These are phyloP conservation scores for Scartelaos histophorus DNA, from an alignment of 2,113 vertebrate species.

Conservation along the genomic window DNA sequence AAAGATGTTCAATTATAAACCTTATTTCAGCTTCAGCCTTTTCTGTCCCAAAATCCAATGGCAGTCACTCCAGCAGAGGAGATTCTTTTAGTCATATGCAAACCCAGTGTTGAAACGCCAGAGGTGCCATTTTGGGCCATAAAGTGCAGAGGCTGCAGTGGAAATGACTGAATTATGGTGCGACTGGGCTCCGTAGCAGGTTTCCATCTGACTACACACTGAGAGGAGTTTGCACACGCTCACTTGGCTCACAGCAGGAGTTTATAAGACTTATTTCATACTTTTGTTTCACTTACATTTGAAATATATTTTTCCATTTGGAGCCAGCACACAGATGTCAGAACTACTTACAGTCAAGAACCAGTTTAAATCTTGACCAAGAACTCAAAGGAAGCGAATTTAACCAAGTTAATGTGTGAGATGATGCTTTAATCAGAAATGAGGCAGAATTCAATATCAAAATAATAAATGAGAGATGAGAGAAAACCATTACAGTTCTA, in stretches of 20 bases:
- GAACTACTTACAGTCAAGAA: background rate
- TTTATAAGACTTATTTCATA: slow-evolving; percentile 4
- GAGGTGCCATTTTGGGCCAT: slow-evolving; percentile 7
- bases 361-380: background rate
- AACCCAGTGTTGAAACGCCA: slow-evolving; percentile 10
- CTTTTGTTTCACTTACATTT: slow-evolving; percentile 3
- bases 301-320: slow-evolving; percentile 4
- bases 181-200: slow-evolving; percentile 5
- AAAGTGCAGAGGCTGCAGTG: slow-evolving; percentile 4
- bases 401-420: background rate
- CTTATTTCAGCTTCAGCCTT: background rate
- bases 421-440: background rate
- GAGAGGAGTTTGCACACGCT: slow-evolving; percentile 5
- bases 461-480: background rate
- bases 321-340: background rate
- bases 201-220: slow-evolving; percentile 8
- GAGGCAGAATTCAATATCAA: background rate
- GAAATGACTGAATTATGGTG: slow-evolving; percentile 30
- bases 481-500: background rate
- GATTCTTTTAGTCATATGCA: slow-evolving; percentile 17
- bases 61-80: background rate
- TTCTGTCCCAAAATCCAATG: background rate
- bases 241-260: background rate
- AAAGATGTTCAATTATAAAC: no score
- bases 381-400: background rate